Percentiles rank a stretch among this genome's conserved stretches.
Conservation (phyloP, 2,888 invertebrate species). For the Melanargia galathea region DNA sequence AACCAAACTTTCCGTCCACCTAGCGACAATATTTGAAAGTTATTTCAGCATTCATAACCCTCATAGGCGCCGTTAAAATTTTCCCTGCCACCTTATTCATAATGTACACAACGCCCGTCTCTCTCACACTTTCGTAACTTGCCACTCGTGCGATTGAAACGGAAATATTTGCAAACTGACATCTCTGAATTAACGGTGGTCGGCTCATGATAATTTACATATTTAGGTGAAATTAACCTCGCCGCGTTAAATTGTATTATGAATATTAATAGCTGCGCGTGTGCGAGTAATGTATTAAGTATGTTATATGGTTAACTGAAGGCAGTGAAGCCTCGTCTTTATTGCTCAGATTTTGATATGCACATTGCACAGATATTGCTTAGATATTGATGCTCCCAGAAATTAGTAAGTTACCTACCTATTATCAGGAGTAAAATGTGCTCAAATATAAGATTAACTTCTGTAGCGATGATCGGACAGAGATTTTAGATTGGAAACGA, state of each 20-base stretch:
- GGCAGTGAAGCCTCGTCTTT: conserved; percentile 59
- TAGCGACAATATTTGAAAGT: conserved; percentile 83
- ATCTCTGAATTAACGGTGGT: conserved; percentile 80
- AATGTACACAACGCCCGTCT: conserved; percentile 64
- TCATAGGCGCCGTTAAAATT: conserved; percentile 83
- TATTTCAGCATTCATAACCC: conserved; percentile 82
- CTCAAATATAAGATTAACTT: too few relatives aligned
- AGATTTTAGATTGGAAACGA: too few relatives aligned
- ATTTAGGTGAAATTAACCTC: conserved; percentile 83
- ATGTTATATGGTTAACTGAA: conserved; percentile 63
- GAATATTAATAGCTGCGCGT: conserved; percentile 79
- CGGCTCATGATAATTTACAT: conserved; percentile 84
- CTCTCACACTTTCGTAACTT: conserved; percentile 47
- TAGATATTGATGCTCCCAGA: not conserved
- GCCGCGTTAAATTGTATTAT: conserved; percentile 81
- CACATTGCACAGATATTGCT: too few relatives aligned
- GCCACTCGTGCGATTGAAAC: conserved; percentile 50
- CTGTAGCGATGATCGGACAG: too few relatives aligned
- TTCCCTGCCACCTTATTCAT: conserved; percentile 80
- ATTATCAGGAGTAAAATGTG: too few relatives aligned
- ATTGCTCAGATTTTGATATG: conserved; percentile 64
- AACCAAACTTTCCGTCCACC: conserved; percentile 80
- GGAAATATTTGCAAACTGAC: conserved; percentile 76
- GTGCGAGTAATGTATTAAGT: conserved; percentile 63
- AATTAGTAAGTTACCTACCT: not conserved